A percentile compares a stretch with the other conserved stretches of the same genome.
phyloP scores from a whole-genome alignment of 2,888 invertebrate species.

The Neoaliturus tenellus region DNA sequence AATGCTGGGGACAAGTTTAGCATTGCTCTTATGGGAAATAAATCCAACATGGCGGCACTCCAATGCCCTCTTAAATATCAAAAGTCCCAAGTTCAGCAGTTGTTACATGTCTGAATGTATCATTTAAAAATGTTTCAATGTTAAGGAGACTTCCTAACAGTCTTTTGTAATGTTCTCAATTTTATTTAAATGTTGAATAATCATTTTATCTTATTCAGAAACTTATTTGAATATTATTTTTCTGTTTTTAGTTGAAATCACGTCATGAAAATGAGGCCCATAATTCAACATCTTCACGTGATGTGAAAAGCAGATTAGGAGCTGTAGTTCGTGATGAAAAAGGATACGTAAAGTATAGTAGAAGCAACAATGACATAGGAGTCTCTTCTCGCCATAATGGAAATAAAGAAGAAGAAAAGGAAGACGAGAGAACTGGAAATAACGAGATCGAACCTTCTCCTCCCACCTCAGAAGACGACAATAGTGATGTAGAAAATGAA shows the following conservation, averaged over 20 bases:
- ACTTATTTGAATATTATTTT: no score
- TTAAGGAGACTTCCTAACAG: no score
- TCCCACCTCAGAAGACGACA: conserved; percentile 65
- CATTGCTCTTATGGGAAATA: no score
- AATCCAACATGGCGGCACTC: no score
- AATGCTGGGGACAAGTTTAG: no score
- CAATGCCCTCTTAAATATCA: no score
- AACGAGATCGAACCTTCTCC: conserved; percentile 40
- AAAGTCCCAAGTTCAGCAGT: no score
- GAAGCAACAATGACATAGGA: not conserved
- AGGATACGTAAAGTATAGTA: not conserved
- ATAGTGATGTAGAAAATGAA: conserved; percentile 78
- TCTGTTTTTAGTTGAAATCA: not conserved
- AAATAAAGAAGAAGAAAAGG: not conserved
- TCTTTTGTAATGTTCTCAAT: no score
- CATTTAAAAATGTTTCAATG: no score
- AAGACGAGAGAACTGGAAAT: not conserved
- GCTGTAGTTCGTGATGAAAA: not conserved
- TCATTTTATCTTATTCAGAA: no score
- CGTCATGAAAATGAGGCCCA: not conserved
- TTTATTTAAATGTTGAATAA: no score
- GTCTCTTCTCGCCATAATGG: not conserved
- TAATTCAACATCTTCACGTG: not conserved
- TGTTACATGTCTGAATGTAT: no score
- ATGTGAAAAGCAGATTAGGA: not conserved